Percentiles rank a stretch among this genome's conserved stretches.
Evolutionary conservation across 1,140 invertebrate genomes (phyloP).

Genomic region (Ceratina calcarata): DNA sequence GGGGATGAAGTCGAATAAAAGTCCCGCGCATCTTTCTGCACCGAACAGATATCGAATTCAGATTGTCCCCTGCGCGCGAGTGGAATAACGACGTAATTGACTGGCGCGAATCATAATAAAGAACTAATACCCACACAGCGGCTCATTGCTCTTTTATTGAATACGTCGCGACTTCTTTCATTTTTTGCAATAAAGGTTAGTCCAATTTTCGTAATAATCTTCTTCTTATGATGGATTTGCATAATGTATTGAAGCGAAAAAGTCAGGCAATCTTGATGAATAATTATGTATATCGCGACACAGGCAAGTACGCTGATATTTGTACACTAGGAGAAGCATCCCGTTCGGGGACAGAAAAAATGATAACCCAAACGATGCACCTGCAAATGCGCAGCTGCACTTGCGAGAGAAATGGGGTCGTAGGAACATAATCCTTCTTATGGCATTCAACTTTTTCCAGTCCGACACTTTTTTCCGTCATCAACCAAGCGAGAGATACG

Average conservation of each 20-base stretch:
- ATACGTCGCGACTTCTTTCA: too few relatives aligned
- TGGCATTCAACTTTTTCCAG: slow-evolving; percentile 10
- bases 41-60: slow-evolving; percentile 46
- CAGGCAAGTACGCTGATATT: neutral
- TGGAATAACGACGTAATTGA: slow-evolving; percentile 53
- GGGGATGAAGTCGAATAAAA: slow-evolving; percentile 65
- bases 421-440: slow-evolving; percentile 19
- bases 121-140: neutral
- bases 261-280: neutral
- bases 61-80: slow-evolving; percentile 25
- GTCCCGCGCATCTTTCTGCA: slow-evolving; percentile 24
- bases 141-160: too few relatives aligned
- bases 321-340: neutral
- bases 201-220: too few relatives aligned
- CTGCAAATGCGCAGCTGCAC: slow-evolving; percentile 9
- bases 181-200: too few relatives aligned
- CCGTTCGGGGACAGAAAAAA: neutral
- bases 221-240: too few relatives aligned
- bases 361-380: slow-evolving; percentile 7
- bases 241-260: too few relatives aligned
- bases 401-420: slow-evolving; percentile 22
- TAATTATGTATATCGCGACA: neutral
- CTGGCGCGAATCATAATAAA: slow-evolving; percentile 38
- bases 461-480: slow-evolving; percentile 9
- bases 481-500: slow-evolving; percentile 26